These are phyloP conservation scores for Leptocoma aspasia DNA, from an alignment of 2,113 vertebrate species.

Conservation along the genomic window DNA sequence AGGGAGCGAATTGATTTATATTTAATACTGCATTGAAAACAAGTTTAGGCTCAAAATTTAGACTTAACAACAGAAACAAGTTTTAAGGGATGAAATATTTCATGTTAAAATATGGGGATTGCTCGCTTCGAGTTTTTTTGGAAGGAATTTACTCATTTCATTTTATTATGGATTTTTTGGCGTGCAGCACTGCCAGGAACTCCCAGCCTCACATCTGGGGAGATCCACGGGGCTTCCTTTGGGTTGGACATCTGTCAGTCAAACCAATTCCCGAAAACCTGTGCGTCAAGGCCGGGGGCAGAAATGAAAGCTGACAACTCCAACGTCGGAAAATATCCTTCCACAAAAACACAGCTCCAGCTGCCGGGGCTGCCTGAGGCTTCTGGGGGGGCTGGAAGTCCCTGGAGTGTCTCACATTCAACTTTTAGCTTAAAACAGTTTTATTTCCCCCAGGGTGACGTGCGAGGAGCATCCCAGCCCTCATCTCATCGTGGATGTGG, in stretches of 20 bases:
- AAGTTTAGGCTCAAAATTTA: neutral
- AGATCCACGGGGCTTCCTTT: neutral
- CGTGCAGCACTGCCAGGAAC: neutral
- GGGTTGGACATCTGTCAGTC: neutral
- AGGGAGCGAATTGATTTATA: neutral
- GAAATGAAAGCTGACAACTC: neutral
- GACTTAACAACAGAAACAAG: neutral
- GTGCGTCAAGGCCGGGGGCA: neutral
- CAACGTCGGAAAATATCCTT: neutral
- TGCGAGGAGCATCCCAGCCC: neutral
- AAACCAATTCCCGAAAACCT: neutral
- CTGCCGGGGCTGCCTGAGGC: neutral
- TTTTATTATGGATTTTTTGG: neutral
- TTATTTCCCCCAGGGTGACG: neutral
- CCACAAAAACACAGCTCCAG: neutral
- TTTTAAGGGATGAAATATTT: neutral
- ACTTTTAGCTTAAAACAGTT: neutral
- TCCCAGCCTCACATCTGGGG: fast-evolving
- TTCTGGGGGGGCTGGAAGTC: neutral
- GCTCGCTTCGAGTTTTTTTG: fast-evolving
- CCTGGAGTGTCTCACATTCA: neutral
- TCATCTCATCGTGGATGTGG: neutral
- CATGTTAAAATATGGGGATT: neutral
- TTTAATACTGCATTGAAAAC: neutral
- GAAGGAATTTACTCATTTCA: neutral